A percentile compares a stretch with the other conserved stretches of the same genome.
Conservation (phyloP, 2,113 vertebrate genomes). For the Trinectes maculatus region DNA sequence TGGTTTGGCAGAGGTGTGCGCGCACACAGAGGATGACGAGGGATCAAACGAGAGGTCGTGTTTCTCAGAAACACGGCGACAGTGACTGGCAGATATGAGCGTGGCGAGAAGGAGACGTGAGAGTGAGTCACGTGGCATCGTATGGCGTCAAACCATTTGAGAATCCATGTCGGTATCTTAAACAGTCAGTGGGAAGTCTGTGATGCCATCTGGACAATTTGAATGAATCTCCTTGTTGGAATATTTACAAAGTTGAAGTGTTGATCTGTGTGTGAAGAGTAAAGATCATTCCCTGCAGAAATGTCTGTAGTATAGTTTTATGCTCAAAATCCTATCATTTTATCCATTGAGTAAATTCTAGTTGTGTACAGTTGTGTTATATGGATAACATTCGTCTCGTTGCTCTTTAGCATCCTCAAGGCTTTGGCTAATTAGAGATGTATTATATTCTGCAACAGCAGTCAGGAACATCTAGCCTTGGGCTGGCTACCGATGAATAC, state of each 20-base stretch:
- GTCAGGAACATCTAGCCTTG: constrained; percentile 61
- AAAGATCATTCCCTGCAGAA: neutral
- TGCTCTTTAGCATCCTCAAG: constrained; percentile 29
- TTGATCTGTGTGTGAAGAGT: constrained; percentile 1
- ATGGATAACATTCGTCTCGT: constrained; percentile 2
- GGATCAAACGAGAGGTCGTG: constrained; percentile 32
- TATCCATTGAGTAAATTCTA: neutral
- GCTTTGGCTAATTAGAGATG: constrained; percentile 52
- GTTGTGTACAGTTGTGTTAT: neutral
- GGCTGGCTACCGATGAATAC: constrained; percentile 61
- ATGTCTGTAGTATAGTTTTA: neutral
- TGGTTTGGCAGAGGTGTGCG: constrained; percentile 57
- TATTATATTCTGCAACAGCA: constrained; percentile 57
- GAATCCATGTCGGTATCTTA: constrained; percentile 32
- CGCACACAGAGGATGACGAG: constrained; percentile 24
- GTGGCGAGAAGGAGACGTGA: neutral
- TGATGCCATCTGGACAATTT: constrained; percentile 62
- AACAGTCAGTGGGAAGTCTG: constrained; percentile 42
- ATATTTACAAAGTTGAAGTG: constrained; percentile 35
- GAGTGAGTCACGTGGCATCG: constrained; percentile 49
- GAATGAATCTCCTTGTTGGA: constrained; percentile 21
- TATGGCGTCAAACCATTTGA: constrained; percentile 33
- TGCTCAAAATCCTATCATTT: neutral
- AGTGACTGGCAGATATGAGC: constrained; percentile 43
- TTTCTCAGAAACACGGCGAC: constrained; percentile 61